Conservation (phyloP, 2,888 invertebrate genomes). For the Mythimna ferrago region DNA sequence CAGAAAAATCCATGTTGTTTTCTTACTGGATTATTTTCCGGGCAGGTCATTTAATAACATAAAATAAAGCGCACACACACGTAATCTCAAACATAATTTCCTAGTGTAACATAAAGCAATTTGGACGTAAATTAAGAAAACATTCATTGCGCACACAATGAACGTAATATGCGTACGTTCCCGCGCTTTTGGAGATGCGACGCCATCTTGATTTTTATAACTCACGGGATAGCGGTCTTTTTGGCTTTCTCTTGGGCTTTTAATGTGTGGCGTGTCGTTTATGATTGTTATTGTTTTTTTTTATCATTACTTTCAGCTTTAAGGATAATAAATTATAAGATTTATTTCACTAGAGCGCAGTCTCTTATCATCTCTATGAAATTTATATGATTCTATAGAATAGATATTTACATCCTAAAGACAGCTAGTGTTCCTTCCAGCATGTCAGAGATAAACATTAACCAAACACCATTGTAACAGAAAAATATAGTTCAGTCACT, state of each 20-base stretch:
- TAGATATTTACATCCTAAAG: too few species aligned
- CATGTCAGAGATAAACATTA: too few species aligned
- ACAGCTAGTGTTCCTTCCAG: too few species aligned
- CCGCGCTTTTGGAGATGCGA: slow-evolving; percentile 24
- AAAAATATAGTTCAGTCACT: too few species aligned
- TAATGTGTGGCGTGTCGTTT: slow-evolving; percentile 13
- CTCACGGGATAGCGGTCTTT: slow-evolving; percentile 27
- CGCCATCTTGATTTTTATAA: slow-evolving; percentile 56
- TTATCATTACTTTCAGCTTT: background rate
- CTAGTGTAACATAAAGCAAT: slow-evolving; percentile 41
- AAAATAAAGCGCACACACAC: slow-evolving; percentile 21
- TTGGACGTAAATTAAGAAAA: slow-evolving; percentile 45
- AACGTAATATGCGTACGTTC: slow-evolving; percentile 45
- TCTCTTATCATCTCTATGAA: background rate
- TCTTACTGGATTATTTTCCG: background rate
- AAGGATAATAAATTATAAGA: background rate
- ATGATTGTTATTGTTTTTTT: slow-evolving; percentile 10
- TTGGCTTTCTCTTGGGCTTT: slow-evolving; percentile 22
- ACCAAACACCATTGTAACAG: too few species aligned
- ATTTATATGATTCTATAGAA: background rate
- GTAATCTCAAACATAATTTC: slow-evolving; percentile 30
- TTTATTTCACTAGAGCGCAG: background rate
- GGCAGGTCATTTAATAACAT: slow-evolving; percentile 5
- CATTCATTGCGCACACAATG: slow-evolving; percentile 41
- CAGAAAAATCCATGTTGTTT: background rate